Percentiles rank a stretch among this genome's conserved stretches.
phyloP scores from a whole-genome alignment of 2,113 vertebrate species.

The Lophochroa leadbeateri region DNA sequence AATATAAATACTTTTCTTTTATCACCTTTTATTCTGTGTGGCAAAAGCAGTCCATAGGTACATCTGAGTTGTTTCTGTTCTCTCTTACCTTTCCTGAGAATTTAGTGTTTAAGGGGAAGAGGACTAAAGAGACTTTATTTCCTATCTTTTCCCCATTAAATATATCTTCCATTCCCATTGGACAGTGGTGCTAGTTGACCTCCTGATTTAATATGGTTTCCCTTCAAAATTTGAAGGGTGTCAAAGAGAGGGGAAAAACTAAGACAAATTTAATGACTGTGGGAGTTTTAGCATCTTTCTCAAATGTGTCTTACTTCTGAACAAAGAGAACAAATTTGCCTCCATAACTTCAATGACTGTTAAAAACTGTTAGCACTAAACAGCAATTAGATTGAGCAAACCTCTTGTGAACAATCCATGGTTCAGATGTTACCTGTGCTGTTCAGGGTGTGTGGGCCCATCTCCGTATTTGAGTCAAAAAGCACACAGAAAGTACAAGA shows the following conservation, averaged over 20 bases:
- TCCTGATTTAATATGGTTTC: neutral
- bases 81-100: neutral
- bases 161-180: neutral
- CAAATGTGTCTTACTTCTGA: neutral
- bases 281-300: neutral
- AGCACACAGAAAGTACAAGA: neutral
- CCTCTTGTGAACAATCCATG: neutral
- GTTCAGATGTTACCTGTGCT: neutral
- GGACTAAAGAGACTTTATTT: neutral
- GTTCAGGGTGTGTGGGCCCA: neutral
- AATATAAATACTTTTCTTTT: slow-evolving; percentile 18
- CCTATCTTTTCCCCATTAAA: neutral
- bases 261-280: neutral
- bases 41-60: neutral
- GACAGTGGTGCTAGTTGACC: neutral
- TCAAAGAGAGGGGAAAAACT: neutral
- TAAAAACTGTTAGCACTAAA: neutral
- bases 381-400: neutral
- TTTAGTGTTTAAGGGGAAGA: neutral
- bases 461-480: neutral
- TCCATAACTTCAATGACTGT: neutral
- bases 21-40: neutral
- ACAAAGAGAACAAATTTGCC: neutral
- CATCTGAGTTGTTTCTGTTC: neutral
- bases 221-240: neutral